phyloP scores from a whole-genome alignment of 2,888 invertebrate species.

The Heliconius ethilla region DNA sequence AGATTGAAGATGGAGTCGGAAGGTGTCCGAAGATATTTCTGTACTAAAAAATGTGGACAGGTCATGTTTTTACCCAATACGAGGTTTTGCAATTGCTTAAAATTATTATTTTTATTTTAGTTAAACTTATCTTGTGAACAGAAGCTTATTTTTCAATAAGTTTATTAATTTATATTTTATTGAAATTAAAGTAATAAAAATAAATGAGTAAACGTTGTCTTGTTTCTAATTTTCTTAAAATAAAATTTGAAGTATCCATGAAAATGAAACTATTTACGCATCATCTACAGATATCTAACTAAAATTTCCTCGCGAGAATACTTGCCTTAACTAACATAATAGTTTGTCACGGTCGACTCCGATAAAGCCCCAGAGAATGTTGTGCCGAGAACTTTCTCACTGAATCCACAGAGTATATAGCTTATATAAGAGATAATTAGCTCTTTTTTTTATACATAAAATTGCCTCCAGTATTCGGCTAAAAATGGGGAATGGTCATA shows the following conservation, averaged over 20 bases:
- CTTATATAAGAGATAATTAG: neutral
- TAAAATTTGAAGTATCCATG: neutral
- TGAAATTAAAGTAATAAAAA: neutral
- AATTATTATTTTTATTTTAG: too few relatives aligned
- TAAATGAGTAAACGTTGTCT: neutral
- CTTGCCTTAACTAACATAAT: conserved; percentile 8
- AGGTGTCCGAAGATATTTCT: too few relatives aligned
- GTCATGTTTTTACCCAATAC: too few relatives aligned
- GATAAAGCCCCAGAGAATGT: neutral
- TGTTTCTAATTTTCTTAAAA: neutral
- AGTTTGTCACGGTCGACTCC: conserved; percentile 3
- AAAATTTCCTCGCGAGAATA: neutral
- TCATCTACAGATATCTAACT: conserved; percentile 5
- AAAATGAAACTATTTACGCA: neutral
- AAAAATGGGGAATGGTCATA: too few relatives aligned
- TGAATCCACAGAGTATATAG: neutral
- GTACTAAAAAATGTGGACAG: too few relatives aligned
- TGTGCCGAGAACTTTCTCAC: conserved; percentile 4
- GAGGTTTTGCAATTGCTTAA: too few relatives aligned
- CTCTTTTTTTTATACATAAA: too few relatives aligned
- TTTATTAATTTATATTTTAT: too few relatives aligned
- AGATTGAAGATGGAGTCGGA: too few relatives aligned
- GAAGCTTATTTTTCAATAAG: too few relatives aligned
- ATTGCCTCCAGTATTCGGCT: too few relatives aligned
- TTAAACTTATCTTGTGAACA: too few relatives aligned